phyloP scores from a whole-genome alignment of 2,888 invertebrate genomes.

The Monopis laevigella region DNA sequence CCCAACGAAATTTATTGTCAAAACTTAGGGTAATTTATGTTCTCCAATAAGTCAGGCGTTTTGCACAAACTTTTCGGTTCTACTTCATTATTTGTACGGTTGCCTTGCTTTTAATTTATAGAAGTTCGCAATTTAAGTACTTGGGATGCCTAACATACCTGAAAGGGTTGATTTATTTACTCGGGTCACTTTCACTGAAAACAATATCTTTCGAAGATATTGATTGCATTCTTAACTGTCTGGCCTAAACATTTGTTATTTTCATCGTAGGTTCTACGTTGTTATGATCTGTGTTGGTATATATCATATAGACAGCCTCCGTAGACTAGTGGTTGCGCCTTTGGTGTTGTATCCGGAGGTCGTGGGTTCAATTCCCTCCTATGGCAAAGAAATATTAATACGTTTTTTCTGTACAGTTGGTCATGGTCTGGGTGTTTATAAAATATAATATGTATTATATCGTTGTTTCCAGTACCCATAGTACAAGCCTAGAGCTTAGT shows the following conservation, averaged over 20 bases:
- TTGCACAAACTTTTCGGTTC: constrained; percentile 36
- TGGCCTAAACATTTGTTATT: neutral
- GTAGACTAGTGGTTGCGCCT: too few relatives aligned
- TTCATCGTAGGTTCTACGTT: too few relatives aligned
- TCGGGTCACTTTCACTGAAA: neutral
- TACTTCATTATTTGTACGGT: constrained; percentile 49
- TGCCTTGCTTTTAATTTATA: constrained; percentile 54
- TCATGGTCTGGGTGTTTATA: too few relatives aligned
- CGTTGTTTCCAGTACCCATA: too few relatives aligned
- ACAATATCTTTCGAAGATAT: neutral
- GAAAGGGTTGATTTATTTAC: constrained; percentile 34
- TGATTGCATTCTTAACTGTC: neutral
- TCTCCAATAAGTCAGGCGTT: constrained; percentile 51
- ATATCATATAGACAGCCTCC: too few relatives aligned
- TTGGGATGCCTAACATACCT: constrained; percentile 30
- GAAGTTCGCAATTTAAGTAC: constrained; percentile 41
- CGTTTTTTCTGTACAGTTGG: too few relatives aligned
- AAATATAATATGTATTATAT: too few relatives aligned
- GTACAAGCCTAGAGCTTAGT: too few relatives aligned
- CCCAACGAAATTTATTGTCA: constrained; percentile 42
- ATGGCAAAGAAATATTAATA: too few relatives aligned
- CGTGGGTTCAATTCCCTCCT: too few relatives aligned
- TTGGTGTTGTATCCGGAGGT: too few relatives aligned
- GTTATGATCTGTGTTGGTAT: too few relatives aligned
- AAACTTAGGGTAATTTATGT: constrained; percentile 58